A percentile compares a stretch with the other conserved stretches of the same genome.
These are phyloP conservation scores for Tachypleus tridentatus DNA, from an alignment of 1,140 invertebrate species.

Conservation along the genomic window DNA sequence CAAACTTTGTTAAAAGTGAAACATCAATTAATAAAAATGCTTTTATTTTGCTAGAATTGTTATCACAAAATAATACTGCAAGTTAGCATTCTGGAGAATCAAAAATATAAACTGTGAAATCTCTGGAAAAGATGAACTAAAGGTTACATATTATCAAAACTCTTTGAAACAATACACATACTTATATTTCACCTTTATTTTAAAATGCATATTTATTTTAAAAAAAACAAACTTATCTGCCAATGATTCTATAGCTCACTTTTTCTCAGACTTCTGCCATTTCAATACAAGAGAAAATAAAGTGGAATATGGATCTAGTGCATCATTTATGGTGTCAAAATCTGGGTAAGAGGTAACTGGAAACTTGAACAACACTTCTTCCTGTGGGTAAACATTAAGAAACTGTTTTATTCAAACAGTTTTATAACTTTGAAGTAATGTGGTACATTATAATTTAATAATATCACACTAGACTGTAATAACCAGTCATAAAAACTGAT, in stretches of 20 bases:
- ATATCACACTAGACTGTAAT: no score
- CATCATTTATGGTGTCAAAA: conserved; percentile 45
- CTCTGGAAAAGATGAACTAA: background rate
- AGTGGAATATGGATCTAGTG: conserved; percentile 40
- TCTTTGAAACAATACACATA: background rate
- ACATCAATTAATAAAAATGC: no score
- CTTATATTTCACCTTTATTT: conserved; percentile 19
- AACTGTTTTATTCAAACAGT: no score
- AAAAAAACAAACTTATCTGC: background rate
- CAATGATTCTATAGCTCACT: conserved; percentile 25
- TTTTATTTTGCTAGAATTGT: no score
- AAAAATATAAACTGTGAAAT: background rate
- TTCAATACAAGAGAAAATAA: conserved; percentile 45
- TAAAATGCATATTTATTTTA: background rate
- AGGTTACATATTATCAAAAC: background rate
- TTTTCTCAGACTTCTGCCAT: conserved; percentile 66
- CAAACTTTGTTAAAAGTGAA: no score
- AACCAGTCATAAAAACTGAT: no score
- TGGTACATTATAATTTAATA: no score
- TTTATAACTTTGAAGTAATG: no score
- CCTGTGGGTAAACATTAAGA: conserved; percentile 32
- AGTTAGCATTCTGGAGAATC: background rate
- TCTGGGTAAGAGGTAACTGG: conserved; percentile 56
- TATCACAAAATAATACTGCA: no score
- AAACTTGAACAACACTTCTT: conserved; percentile 74